Evolutionary conservation across 2,113 vertebrate genomes (phyloP).

Genomic region (Nycticorax nycticorax): DNA sequence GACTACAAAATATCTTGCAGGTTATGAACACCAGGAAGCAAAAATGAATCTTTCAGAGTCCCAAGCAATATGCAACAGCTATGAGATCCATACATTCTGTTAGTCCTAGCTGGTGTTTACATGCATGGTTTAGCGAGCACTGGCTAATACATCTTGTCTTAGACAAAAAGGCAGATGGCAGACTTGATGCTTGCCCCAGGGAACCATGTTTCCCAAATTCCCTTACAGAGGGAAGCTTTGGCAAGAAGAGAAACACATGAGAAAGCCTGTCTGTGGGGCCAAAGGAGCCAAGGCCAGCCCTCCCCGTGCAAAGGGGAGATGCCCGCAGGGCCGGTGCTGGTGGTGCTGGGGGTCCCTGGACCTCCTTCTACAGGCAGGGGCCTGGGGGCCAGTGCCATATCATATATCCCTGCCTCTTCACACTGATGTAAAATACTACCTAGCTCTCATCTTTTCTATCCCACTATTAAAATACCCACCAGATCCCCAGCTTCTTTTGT

Average conservation of each 20-base stretch:
- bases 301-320: rapidly evolving
- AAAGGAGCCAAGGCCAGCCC: not conserved
- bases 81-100: not conserved
- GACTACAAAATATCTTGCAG: not conserved
- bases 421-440: not conserved
- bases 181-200: not conserved
- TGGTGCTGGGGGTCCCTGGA: not conserved
- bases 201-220: not conserved
- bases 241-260: not conserved
- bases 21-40: not conserved
- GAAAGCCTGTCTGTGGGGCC: not conserved
- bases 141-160: not conserved
- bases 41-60: not conserved
- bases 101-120: not conserved
- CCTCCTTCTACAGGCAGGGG: not conserved
- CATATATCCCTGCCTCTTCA: not conserved
- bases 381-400: not conserved
- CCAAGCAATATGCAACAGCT: not conserved
- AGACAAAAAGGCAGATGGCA: not conserved
- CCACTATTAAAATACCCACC: not conserved
- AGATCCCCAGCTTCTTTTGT: not conserved
- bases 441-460: not conserved
- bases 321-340: rapidly evolving
- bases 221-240: not conserved
- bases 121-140: not conserved